These are phyloP conservation scores for Macquaria australasica DNA, from an alignment of 2,113 vertebrate species.

Conservation along the genomic window DNA sequence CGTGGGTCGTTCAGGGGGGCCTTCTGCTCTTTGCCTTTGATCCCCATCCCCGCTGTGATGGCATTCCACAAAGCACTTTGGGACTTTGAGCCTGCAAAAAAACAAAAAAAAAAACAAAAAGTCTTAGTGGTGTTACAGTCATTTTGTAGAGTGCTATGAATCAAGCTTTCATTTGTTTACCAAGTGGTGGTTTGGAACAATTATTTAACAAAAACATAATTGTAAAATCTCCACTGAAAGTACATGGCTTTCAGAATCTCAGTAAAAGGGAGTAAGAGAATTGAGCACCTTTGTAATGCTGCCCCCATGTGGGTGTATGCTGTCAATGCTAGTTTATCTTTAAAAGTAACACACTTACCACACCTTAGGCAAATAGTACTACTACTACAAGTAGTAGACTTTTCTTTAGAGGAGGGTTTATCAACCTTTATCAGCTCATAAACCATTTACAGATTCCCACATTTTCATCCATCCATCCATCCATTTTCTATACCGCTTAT, in stretches of 20 bases:
- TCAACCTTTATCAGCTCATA: background rate
- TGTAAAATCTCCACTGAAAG: background rate
- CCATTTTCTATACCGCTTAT: too few relatives aligned
- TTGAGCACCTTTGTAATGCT: slow-evolving; percentile 51
- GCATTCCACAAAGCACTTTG: slow-evolving; percentile 94
- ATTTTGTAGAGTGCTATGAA: background rate
- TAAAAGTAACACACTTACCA: background rate
- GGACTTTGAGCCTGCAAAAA: slow-evolving; percentile 92
- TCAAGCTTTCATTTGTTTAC: background rate
- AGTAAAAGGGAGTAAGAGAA: background rate
- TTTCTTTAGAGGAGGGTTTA: background rate
- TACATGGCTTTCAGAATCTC: background rate
- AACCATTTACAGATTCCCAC: background rate
- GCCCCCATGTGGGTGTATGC: slow-evolving; percentile 75
- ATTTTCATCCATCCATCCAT: too few relatives aligned
- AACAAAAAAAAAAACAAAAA: background rate
- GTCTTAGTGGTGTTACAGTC: background rate
- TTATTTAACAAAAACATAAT: background rate
- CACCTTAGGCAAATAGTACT: background rate
- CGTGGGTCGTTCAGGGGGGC: slow-evolving; percentile 86
- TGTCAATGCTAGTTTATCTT: slow-evolving; percentile 19
- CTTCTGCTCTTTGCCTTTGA: slow-evolving; percentile 86
- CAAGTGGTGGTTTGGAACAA: background rate
- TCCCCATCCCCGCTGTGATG: slow-evolving; percentile 88
- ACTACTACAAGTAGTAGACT: background rate